Evolutionary conservation across 2,888 invertebrate genomes (phyloP).

Genomic region (Eupithecia vulgata): DNA sequence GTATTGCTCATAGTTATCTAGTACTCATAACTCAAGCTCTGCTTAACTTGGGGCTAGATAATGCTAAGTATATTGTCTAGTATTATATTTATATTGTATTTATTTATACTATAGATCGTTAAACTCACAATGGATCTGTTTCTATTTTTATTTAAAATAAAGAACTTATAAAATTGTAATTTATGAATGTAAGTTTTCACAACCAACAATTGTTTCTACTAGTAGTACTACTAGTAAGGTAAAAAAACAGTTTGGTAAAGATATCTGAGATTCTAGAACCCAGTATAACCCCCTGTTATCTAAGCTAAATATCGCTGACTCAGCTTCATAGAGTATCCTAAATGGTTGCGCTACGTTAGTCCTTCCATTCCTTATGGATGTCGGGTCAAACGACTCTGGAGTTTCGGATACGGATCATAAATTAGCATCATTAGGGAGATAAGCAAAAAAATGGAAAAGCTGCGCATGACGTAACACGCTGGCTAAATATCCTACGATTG

Average conservation of each 20-base stretch:
- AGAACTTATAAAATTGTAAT: no score
- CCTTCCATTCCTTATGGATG: conserved; percentile 13
- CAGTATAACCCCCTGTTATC: background rate
- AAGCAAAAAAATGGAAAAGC: conserved; percentile 45
- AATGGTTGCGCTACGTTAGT: background rate
- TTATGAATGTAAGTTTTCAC: background rate
- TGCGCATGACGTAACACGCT: conserved; percentile 43
- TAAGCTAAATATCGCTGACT: conserved; percentile 6
- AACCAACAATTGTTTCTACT: background rate
- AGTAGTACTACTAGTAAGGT: background rate
- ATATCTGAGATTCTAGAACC: background rate
- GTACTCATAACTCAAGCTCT: no score
- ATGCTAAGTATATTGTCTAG: no score
- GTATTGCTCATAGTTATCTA: no score
- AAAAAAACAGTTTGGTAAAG: background rate
- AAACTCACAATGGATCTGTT: no score
- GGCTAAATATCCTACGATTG: conserved; percentile 38
- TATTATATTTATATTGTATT: no score
- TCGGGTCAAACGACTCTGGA: conserved; percentile 39
- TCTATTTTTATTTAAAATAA: no score
- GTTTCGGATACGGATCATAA: conserved; percentile 43
- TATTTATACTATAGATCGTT: no score
- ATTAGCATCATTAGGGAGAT: conserved; percentile 48
- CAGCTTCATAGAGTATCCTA: background rate
- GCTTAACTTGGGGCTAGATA: no score